Conservation (phyloP, 2,888 invertebrate genomes). For the Andrena trimmerana region DNA sequence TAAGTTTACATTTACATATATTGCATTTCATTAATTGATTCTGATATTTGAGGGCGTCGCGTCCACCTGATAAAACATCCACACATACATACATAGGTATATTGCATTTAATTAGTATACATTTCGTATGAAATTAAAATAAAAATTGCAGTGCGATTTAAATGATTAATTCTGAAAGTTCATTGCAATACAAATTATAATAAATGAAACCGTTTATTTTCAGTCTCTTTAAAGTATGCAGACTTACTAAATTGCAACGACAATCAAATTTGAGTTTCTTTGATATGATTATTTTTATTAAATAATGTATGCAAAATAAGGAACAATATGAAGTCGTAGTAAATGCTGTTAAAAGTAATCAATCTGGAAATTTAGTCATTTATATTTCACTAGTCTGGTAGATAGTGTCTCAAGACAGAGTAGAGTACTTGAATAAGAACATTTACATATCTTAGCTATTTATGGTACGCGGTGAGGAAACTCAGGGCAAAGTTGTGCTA, state of each 20-base stretch:
- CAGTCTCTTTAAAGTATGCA: neutral
- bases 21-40: neutral
- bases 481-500: neutral
- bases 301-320: neutral
- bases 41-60: too few species aligned
- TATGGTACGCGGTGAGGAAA: neutral
- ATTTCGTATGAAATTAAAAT: too few species aligned
- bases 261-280: neutral
- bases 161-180: too few species aligned
- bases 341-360: neutral
- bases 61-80: too few species aligned
- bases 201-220: neutral
- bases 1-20: neutral
- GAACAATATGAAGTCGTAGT: neutral
- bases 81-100: too few species aligned
- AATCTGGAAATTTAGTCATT: too few species aligned
- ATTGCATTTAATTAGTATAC: too few species aligned
- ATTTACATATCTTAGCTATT: slow-evolving; percentile 6
- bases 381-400: too few species aligned
- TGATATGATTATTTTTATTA: neutral
- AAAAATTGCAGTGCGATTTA: too few species aligned
- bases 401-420: neutral
- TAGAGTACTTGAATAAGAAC: slow-evolving; percentile 5
- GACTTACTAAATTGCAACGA: too few species aligned
- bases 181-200: neutral